Percentiles rank a stretch among this genome's conserved stretches.
Conservation (phyloP, 2,113 vertebrate species). For the Bujurquina vittata region DNA sequence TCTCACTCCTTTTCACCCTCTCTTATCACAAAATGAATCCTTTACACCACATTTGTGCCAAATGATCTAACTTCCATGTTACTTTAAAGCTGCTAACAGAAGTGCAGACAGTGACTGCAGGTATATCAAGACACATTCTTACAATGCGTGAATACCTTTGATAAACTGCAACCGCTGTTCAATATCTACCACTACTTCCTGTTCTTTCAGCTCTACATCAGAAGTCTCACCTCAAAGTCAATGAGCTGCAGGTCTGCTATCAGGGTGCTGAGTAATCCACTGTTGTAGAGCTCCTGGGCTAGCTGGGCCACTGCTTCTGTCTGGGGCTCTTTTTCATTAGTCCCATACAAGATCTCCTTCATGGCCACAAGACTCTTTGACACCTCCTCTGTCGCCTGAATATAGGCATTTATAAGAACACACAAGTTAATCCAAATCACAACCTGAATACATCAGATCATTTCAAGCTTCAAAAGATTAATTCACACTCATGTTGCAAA, state of each 20-base stretch:
- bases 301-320: conserved; percentile 94
- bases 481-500: neutral
- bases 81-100: neutral
- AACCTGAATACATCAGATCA: neutral
- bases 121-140: neutral
- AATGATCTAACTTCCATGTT: neutral
- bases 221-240: conserved; percentile 90
- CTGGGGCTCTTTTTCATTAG: conserved; percentile 92
- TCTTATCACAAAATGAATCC: neutral
- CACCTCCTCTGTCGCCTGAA: conserved; percentile 94
- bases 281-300: conserved; percentile 95
- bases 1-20: neutral
- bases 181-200: neutral
- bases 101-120: neutral
- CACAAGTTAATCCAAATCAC: neutral
- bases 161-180: neutral
- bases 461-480: neutral
- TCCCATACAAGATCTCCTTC: conserved; percentile 96
- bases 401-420: neutral
- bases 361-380: conserved; percentile 96
- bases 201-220: neutral
- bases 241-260: conserved; percentile 93
- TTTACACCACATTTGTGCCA: neutral
- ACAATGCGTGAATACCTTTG: neutral
- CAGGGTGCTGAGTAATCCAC: conserved; percentile 90